Evolutionary conservation across 1,140 invertebrate species (phyloP).

Genomic region (Bombus cullumanus): DNA sequence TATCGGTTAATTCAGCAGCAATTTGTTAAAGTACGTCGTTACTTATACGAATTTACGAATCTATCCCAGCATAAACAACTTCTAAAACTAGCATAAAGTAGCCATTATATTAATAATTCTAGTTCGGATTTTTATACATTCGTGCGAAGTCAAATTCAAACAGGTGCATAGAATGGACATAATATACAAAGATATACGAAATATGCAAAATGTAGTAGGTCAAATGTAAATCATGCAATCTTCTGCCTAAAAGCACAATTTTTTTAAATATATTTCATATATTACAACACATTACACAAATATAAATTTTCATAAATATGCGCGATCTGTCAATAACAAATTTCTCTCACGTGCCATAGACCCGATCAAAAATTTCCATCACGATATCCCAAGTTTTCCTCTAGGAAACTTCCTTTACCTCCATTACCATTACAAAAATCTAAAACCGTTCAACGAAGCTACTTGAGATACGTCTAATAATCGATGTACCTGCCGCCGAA

Average conservation of each 20-base stretch:
- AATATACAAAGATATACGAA: background rate
- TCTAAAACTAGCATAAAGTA: background rate
- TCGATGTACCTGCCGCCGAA: constrained; percentile 60
- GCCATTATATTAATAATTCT: background rate
- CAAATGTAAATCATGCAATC: too few relatives aligned
- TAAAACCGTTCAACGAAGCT: constrained; percentile 26
- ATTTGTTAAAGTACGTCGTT: too few relatives aligned
- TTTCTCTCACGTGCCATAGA: background rate
- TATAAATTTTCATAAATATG: background rate
- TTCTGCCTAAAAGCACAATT: too few relatives aligned
- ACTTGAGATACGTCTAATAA: constrained; percentile 41
- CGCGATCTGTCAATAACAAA: background rate
- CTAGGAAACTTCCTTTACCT: constrained; percentile 2
- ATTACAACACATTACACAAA: background rate
- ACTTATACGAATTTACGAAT: too few relatives aligned
- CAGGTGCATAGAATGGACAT: too few relatives aligned
- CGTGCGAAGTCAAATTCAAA: too few relatives aligned
- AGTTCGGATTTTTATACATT: too few relatives aligned
- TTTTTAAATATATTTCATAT: background rate
- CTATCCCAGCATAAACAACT: too few relatives aligned
- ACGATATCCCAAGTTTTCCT: background rate
- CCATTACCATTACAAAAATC: constrained; percentile 35
- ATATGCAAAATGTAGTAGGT: background rate
- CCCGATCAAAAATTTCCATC: constrained; percentile 9
- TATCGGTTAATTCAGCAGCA: too few relatives aligned